A percentile compares a stretch with the other conserved stretches of the same genome.
These are phyloP conservation scores for Columbina picui DNA, from an alignment of 2,113 vertebrate genomes.

Conservation along the genomic window DNA sequence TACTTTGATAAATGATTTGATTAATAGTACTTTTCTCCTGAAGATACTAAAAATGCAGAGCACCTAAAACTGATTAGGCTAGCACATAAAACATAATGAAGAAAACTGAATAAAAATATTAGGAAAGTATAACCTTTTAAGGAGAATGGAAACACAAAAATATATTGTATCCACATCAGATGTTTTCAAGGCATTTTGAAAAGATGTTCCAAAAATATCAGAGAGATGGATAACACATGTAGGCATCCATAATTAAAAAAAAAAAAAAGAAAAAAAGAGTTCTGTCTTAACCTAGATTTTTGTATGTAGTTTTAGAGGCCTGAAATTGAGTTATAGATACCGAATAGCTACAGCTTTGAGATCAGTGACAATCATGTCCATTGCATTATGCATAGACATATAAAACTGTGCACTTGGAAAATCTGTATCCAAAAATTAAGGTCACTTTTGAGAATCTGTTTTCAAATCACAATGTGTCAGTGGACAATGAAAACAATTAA, in stretches of 20 bases:
- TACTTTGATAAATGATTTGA: neutral
- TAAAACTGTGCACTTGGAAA: neutral
- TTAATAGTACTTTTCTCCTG: neutral
- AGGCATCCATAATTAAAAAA: neutral
- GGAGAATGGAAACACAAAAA: neutral
- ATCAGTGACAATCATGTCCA: neutral
- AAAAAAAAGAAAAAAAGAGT: too few relatives aligned
- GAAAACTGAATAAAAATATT: neutral
- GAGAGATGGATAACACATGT: neutral
- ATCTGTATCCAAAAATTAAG: neutral
- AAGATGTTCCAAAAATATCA: neutral
- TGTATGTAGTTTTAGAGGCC: neutral
- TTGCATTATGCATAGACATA: neutral
- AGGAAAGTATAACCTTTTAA: neutral
- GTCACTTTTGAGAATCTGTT: neutral
- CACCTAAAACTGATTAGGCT: neutral
- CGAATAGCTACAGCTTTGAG: neutral
- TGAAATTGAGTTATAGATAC: neutral
- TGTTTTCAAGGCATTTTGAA: neutral
- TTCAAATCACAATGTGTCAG: neutral
- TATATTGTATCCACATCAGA: neutral
- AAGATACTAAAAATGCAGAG: neutral
- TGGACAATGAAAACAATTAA: neutral
- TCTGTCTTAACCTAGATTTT: neutral
- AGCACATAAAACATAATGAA: neutral